phyloP scores from a whole-genome alignment of 1,140 invertebrate genomes.

The Arctopsyche grandis region DNA sequence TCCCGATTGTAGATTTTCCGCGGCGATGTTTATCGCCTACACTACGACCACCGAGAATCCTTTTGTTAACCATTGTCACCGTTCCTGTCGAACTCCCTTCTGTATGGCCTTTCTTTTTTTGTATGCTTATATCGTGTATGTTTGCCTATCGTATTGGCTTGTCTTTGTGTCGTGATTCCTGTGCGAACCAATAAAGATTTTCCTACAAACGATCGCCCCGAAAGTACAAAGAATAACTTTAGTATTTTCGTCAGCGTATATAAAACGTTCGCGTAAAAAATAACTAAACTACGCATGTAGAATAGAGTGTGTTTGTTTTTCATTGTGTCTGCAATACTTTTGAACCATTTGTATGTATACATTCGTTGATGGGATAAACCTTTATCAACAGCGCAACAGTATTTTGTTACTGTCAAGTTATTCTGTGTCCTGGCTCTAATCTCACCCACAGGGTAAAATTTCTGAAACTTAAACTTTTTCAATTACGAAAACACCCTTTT shows the following conservation, averaged over 20 bases:
- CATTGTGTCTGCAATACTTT: no score
- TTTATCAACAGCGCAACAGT: neutral
- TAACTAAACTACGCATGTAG: no score
- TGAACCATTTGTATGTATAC: no score
- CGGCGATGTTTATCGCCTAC: constrained; percentile 26
- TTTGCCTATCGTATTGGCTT: constrained; percentile 3
- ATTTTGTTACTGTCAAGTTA: constrained; percentile 4
- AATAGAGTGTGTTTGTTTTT: no score
- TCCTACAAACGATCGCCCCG: neutral
- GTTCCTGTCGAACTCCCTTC: neutral
- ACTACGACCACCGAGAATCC: constrained; percentile 9
- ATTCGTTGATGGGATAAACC: neutral
- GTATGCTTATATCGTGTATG: neutral
- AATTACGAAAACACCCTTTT: neutral
- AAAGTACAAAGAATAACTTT: neutral
- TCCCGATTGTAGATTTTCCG: constrained; percentile 28
- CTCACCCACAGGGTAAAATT: neutral
- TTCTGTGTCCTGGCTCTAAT: neutral
- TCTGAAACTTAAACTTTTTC: neutral
- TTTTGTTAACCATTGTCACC: constrained; percentile 35
- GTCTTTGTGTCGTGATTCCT: neutral
- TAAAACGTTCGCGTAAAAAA: no score
- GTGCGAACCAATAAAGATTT: neutral
- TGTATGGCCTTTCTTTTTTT: neutral
- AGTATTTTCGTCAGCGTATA: no score